A percentile compares a stretch with the other conserved stretches of the same genome.
phyloP scores from a whole-genome alignment of 2,888 invertebrate genomes.

The Malthinus seriepunctatus region DNA sequence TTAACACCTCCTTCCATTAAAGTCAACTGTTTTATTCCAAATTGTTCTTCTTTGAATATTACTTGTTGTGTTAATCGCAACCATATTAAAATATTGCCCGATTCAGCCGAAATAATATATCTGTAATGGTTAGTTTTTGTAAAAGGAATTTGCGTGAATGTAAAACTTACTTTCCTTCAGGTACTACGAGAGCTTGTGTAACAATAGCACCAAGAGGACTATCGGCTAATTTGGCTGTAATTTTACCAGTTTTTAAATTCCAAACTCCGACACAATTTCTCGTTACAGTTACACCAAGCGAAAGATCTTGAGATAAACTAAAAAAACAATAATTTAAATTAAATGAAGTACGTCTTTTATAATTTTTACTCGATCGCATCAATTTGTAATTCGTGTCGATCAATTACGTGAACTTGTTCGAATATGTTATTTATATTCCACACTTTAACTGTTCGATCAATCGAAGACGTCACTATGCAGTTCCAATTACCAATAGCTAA shows the following conservation, averaged over 20 bases:
- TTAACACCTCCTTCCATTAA: conserved; percentile 75
- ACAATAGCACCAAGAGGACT: conserved; percentile 93
- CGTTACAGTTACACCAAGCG: conserved; percentile 89
- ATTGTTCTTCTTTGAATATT: conserved; percentile 81
- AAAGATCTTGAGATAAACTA: conserved; percentile 76
- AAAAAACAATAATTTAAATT: conserved; percentile 22
- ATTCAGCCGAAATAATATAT: conserved; percentile 87
- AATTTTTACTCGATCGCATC: conserved; percentile 79
- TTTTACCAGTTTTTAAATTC: conserved; percentile 83
- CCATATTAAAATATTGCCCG: conserved; percentile 90
- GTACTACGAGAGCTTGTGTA: conserved; percentile 88
- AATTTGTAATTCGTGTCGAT: conserved; percentile 92
- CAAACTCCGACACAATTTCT: conserved; percentile 94
- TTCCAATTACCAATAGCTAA: conserved; percentile 89
- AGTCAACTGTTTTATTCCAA: conserved; percentile 74
- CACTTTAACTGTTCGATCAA: conserved; percentile 96
- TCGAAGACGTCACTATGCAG: conserved; percentile 94
- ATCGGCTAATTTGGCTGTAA: conserved; percentile 86
- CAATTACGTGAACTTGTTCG: conserved; percentile 95
- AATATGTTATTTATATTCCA: conserved; percentile 99
- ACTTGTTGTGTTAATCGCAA: conserved; percentile 76
- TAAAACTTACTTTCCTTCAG: conserved; percentile 68
- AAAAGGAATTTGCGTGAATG: background rate
- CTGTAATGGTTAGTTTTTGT: conserved; percentile 49
- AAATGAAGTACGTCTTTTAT: background rate